These are phyloP conservation scores for Oegoconia quadripuncta DNA, from an alignment of 2,888 invertebrate genomes.

Conservation along the genomic window DNA sequence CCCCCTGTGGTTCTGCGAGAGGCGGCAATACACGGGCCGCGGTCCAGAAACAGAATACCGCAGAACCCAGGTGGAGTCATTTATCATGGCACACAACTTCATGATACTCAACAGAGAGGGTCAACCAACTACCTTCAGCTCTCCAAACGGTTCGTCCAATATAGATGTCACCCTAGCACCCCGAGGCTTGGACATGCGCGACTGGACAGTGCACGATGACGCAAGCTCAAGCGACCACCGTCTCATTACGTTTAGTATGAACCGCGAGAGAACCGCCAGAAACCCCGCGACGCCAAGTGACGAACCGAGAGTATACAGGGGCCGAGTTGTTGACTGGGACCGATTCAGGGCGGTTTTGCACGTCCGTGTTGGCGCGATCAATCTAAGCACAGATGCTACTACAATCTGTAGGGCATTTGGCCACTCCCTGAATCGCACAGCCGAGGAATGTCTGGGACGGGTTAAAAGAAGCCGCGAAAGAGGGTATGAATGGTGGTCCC, in stretches of 20 bases:
- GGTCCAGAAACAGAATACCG: conserved; percentile 16
- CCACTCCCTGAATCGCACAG: background rate
- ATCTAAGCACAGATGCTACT: background rate
- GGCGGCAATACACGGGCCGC: conserved; percentile 12
- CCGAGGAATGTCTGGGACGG: conserved; percentile 9
- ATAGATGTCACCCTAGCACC: conserved; percentile 24
- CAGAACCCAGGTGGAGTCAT: conserved; percentile 13
- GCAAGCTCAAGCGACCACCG: conserved; percentile 23
- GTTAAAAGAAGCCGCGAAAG: background rate
- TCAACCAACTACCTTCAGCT: conserved; percentile 18
- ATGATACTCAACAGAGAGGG: conserved; percentile 12
- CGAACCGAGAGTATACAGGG: no score
- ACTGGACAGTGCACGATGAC: conserved; percentile 19
- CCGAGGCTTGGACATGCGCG: background rate
- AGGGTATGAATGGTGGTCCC: conserved; percentile 21
- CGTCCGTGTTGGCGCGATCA: background rate
- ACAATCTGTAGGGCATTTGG: conserved; percentile 2
- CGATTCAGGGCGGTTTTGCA: background rate
- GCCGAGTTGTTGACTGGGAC: background rate
- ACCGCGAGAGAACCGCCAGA: background rate
- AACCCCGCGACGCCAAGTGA: no score
- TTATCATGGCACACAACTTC: conserved; percentile 14
- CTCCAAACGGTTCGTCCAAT: conserved; percentile 21
- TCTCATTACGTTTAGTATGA: conserved; percentile 13
- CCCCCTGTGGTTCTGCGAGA: conserved; percentile 21